Evolutionary conservation across 1,140 invertebrate species (phyloP).

Genomic region (Bacillus rossius): DNA sequence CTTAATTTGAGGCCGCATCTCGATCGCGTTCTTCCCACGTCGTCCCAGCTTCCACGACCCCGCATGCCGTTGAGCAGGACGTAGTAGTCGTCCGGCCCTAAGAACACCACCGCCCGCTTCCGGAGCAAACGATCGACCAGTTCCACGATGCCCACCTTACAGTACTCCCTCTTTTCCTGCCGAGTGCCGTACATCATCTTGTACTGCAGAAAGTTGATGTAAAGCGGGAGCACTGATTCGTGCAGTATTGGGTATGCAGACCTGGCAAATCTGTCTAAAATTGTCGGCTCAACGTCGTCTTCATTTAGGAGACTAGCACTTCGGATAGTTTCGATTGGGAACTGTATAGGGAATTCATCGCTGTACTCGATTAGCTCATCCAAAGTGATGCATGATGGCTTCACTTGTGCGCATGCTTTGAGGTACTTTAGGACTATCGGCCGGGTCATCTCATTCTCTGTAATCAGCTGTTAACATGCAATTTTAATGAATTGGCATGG

Average conservation of each 20-base stretch:
- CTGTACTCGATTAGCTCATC: no score
- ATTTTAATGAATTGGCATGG: no score
- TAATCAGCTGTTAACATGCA: no score
- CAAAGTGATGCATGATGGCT: no score
- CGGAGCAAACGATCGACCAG: conserved; percentile 50
- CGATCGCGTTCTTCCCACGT: conserved; percentile 42
- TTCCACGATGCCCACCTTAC: conserved; percentile 47
- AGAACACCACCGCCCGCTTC: conserved; percentile 50
- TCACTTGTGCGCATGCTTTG: no score
- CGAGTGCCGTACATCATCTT: conserved; percentile 44
- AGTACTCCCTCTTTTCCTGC: conserved; percentile 48
- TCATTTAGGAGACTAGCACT: conserved; percentile 32
- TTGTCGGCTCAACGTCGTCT: conserved; percentile 21
- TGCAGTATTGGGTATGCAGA: conserved; percentile 46
- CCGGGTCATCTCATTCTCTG: no score
- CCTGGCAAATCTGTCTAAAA: neutral
- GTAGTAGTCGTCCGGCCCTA: conserved; percentile 45
- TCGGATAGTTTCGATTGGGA: conserved; percentile 36
- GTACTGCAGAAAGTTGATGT: conserved; percentile 39
- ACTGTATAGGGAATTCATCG: no score
- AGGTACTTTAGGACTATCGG: no score
- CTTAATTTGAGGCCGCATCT: conserved; percentile 34
- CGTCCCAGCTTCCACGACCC: conserved; percentile 46
- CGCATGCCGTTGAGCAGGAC: conserved; percentile 43
- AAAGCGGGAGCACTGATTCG: conserved; percentile 41